Evolutionary conservation across 2,113 vertebrate species (phyloP).

Genomic region (Holacanthus passer): DNA sequence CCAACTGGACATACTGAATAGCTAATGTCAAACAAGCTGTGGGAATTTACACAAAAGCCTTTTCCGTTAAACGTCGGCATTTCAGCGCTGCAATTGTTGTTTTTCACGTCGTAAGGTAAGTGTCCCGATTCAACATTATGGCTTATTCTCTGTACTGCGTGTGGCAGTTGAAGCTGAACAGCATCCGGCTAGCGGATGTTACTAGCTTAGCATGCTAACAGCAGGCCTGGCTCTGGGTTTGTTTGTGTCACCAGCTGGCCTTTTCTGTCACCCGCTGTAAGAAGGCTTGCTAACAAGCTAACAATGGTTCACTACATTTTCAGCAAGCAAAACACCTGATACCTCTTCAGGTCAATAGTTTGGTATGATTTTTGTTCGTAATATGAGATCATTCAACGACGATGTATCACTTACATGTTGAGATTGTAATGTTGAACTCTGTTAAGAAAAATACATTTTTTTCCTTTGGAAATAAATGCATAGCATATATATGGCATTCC

Average conservation of each 20-base stretch:
- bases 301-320: background rate
- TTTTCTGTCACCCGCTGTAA: background rate
- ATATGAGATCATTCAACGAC: background rate
- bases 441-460: background rate
- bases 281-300: background rate
- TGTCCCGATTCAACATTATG: rapidly evolving
- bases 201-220: conserved; percentile 8
- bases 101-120: conserved; percentile 35
- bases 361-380: background rate
- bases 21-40: background rate
- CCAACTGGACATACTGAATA: background rate
- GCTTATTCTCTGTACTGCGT: background rate
- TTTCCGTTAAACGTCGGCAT: background rate
- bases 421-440: background rate
- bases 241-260: background rate
- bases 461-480: background rate
- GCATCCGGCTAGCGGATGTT: background rate
- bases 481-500: too few species aligned
- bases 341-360: background rate
- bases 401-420: background rate
- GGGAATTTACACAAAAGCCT: background rate
- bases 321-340: background rate
- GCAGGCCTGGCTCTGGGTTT: background rate
- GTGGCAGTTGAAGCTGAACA: background rate
- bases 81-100: background rate